Percentiles rank a stretch among this genome's conserved stretches.
phyloP scores from a whole-genome alignment of 2,797 vertebrate genomes.

The Coluber constrictor region DNA sequence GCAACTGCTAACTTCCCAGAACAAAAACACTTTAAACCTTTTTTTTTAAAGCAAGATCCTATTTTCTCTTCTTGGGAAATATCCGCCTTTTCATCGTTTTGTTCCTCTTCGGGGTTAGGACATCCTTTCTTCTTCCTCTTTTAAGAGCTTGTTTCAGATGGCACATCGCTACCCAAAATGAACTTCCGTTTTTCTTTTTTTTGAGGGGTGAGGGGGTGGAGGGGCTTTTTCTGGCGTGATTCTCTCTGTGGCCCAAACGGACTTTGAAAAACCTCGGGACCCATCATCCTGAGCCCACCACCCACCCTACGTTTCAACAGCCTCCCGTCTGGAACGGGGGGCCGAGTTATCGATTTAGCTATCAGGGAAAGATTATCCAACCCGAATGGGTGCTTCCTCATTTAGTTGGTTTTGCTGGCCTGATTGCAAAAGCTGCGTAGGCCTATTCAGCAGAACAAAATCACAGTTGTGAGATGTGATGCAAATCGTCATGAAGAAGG shows the following conservation, averaged over 20 bases:
- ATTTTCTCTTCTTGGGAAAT: conserved; percentile 20
- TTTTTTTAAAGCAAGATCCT: neutral
- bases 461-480: neutral
- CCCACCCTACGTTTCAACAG: neutral
- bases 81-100: conserved; percentile 1
- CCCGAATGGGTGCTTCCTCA: neutral
- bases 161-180: conserved; percentile 17
- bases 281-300: neutral
- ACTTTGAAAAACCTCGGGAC: neutral
- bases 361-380: neutral
- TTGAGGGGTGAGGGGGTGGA: too few species aligned
- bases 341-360: neutral
- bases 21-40: neutral
- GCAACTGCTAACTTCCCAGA: neutral
- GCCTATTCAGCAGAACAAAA: neutral
- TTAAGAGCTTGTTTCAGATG: conserved; percentile 6
- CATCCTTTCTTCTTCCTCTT: conserved; percentile 21
- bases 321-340: neutral
- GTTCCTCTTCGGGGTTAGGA: conserved; percentile 29
- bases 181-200: conserved; percentile 7
- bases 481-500: neutral
- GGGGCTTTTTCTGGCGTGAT: neutral
- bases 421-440: neutral
- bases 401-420: neutral
- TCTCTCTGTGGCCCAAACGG: neutral